Percentiles rank a stretch among this genome's conserved stretches.
Conservation (phyloP, 2,797 vertebrate genomes). For the Allobates femoralis region DNA sequence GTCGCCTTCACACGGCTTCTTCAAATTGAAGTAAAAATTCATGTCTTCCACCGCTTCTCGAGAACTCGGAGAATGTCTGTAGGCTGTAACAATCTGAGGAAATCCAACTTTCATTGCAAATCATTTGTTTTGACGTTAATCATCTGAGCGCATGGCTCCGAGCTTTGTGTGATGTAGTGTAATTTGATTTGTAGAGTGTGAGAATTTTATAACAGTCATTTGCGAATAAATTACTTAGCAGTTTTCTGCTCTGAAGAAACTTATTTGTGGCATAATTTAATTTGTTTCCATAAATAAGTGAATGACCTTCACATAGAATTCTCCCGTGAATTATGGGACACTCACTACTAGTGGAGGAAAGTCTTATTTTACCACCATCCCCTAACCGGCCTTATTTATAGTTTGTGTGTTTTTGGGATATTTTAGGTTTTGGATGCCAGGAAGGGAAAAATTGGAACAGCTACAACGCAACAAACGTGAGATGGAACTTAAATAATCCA, state of each 20-base stretch:
- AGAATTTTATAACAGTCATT: conserved; percentile 71
- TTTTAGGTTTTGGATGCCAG: not conserved
- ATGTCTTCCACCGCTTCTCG: conserved; percentile 23
- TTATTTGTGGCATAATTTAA: conserved; percentile 72
- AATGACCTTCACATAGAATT: conserved; percentile 73
- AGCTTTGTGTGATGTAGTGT: conserved; percentile 52
- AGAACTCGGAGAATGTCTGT: conserved; percentile 46
- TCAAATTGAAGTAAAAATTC: conserved; percentile 47
- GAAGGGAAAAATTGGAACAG: not conserved
- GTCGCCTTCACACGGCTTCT: conserved; percentile 12
- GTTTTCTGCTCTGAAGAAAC: conserved; percentile 74
- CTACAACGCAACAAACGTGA: not conserved
- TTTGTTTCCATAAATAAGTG: conserved; percentile 72
- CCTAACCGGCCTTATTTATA: conserved; percentile 35
- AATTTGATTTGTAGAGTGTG: conserved; percentile 67
- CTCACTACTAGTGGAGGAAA: conserved; percentile 62
- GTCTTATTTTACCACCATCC: conserved; percentile 65
- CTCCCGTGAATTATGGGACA: conserved; percentile 68
- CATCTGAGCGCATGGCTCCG: conserved; percentile 40
- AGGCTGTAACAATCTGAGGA: conserved; percentile 56
- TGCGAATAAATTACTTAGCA: conserved; percentile 70
- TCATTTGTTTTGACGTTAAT: conserved; percentile 7
- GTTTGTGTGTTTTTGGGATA: not conserved
- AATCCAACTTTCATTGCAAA: conserved; percentile 62
- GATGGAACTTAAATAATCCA: not conserved